phyloP scores from a whole-genome alignment of 2,888 invertebrate genomes.

The Parnassius orleans region DNA sequence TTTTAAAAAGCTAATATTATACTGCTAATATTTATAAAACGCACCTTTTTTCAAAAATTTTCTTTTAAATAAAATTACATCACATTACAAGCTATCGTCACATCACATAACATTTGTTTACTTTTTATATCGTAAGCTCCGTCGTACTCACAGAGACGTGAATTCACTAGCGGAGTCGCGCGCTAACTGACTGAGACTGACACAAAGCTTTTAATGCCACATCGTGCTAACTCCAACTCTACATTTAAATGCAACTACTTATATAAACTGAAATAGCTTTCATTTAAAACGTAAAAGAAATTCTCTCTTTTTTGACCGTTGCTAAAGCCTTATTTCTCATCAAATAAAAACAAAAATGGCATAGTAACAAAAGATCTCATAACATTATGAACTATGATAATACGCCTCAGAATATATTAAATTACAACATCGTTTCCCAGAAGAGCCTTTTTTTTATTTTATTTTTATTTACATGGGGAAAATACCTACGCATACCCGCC shows the following conservation, averaged over 20 bases:
- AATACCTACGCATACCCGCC: too few relatives aligned
- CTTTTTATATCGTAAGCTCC: slow-evolving; percentile 13
- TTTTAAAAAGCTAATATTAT: background rate
- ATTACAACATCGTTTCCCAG: too few relatives aligned
- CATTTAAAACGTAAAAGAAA: background rate
- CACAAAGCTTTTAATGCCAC: slow-evolving; percentile 7
- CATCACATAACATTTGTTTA: slow-evolving; percentile 24
- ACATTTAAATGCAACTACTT: background rate
- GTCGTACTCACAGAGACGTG: slow-evolving; percentile 13
- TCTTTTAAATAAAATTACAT: slow-evolving; percentile 6
- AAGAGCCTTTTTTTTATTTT: too few relatives aligned
- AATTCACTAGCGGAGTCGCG: slow-evolving; percentile 13
- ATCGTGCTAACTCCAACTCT: slow-evolving; percentile 5
- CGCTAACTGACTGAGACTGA: slow-evolving; percentile 22
- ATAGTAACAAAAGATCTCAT: too few relatives aligned
- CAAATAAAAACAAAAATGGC: too few relatives aligned
- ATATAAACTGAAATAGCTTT: background rate
- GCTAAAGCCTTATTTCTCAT: too few relatives aligned
- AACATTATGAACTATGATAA: too few relatives aligned
- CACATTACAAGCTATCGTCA: slow-evolving; percentile 7
- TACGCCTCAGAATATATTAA: too few relatives aligned
- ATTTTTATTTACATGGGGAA: too few relatives aligned
- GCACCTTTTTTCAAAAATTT: slow-evolving; percentile 14
- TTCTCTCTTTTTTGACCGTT: background rate
- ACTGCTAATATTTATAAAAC: slow-evolving; percentile 5